Base-by-base conservation (phyloP, 2,888 invertebrate genomes). In the Cryptops parisi region DNA sequence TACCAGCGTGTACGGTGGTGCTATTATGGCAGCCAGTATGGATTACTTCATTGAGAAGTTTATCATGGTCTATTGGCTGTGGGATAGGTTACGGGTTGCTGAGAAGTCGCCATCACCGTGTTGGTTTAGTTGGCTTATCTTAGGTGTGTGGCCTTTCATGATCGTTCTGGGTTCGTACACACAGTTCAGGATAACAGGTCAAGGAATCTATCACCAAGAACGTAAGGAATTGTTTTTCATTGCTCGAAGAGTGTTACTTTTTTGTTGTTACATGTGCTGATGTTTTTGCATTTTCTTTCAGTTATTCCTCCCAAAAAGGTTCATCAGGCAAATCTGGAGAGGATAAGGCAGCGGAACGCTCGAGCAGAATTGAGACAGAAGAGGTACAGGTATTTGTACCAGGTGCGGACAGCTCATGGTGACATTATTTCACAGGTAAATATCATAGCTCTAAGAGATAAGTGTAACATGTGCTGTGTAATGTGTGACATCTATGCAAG, bases 301-400 rank as follows among this genome's bases (percentile, higher is more conserved):
- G 67, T 69, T 59, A 70, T 71, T 57, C 72, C 72, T 54, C 66
- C 72, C 56, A 73, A 73, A 62, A 73, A 73, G 60, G 66, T 69
- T 23, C 66, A 72, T 48, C 63, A 63, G 56, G 65, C 67, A 62
- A 67, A 65, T 60, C 62, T 64, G 56, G 68, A 70, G 57, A 68
- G 74, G 56, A 68, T 73, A 27, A 69, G 83, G 58, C 82, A 81
- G 0, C 76, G 83, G 54, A 82, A 84, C 64, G 82, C 82, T 55
- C 75, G 82, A 52, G 84, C 84, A 57, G 83, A 88, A 63, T 80
- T 85, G 61, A 74, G 89, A 1, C 90, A 91, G 1, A 88, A 89
- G 69, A 88, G 88, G 64, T 93, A 91, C 69, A 81, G 86, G 60
- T 93, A 94, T 64, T 82, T 89, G 59, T 89, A 89, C 72, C 88